These are phyloP conservation scores for Suncus etruscus DNA, from an alignment of 2,113 vertebrate genomes.

Conservation along the genomic window DNA sequence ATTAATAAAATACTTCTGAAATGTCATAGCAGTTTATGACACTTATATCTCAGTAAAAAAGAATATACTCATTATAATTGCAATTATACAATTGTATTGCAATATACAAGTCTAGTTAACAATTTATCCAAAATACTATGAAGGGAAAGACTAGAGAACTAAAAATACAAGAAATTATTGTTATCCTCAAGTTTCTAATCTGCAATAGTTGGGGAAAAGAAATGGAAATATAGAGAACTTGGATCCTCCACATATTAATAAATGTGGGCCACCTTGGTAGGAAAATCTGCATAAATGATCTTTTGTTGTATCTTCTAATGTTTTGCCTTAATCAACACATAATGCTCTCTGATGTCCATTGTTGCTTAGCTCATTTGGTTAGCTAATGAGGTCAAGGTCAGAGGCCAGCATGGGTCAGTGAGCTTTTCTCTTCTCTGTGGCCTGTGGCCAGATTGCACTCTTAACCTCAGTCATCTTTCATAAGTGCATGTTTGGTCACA, in stretches of 20 bases:
- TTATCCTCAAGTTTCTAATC: background rate
- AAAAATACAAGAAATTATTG: background rate
- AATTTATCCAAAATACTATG: constrained; percentile 44
- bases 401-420: constrained; percentile 73
- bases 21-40: background rate
- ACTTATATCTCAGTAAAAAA: background rate
- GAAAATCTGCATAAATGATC: constrained; percentile 23
- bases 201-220: constrained; percentile 17
- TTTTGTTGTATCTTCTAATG: constrained; percentile 48
- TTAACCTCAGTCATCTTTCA: constrained; percentile 72
- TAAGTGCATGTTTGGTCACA: constrained; percentile 64
- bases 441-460: constrained; percentile 61
- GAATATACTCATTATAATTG: background rate
- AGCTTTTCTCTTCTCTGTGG: constrained; percentile 72
- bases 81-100: background rate
- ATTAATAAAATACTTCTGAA: background rate
- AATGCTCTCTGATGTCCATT: constrained; percentile 60
- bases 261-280: background rate
- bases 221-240: background rate
- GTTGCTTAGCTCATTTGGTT: constrained; percentile 72
- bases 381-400: constrained; percentile 78
- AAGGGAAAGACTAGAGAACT: constrained; percentile 28
- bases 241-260: constrained; percentile 23
- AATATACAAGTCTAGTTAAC: constrained; percentile 8
- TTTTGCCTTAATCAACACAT: constrained; percentile 63